Conservation (phyloP, 2,888 invertebrate species). For the Stratiomys singularior region DNA sequence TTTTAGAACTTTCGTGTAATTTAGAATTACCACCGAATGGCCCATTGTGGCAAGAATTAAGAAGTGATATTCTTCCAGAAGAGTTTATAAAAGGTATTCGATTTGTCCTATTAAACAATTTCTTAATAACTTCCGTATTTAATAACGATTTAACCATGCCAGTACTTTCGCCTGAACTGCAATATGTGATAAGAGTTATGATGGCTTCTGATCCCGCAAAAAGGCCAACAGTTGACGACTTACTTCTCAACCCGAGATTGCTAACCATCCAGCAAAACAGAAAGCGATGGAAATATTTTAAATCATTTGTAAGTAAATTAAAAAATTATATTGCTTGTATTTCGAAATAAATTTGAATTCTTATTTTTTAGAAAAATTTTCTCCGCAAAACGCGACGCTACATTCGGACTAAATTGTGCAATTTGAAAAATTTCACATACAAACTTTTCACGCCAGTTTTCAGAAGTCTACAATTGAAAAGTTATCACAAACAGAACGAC, state of each 20-base stretch:
- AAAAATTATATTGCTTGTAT: not conserved
- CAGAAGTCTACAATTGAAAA: constrained; percentile 7
- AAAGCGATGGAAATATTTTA: constrained; percentile 58
- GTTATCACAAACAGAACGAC: not conserved
- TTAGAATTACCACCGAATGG: constrained; percentile 76
- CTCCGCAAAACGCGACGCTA: constrained; percentile 60
- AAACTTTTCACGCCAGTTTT: constrained; percentile 7
- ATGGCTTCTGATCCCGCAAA: constrained; percentile 67
- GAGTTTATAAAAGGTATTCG: constrained; percentile 63
- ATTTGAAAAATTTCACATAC: constrained; percentile 57
- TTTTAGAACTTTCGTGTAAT: constrained; percentile 77
- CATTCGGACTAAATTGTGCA: constrained; percentile 62
- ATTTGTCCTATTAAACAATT: not conserved
- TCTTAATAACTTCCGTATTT: not conserved
- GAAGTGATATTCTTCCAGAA: constrained; percentile 69
- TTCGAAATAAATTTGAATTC: not conserved
- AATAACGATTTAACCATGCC: constrained; percentile 43
- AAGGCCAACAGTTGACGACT: constrained; percentile 68
- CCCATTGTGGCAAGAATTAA: constrained; percentile 74
- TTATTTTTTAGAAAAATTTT: constrained; percentile 58
- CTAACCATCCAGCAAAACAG: constrained; percentile 57
- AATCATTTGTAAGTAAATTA: constrained; percentile 57
- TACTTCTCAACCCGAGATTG: constrained; percentile 65
- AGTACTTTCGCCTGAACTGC: constrained; percentile 68
- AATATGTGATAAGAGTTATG: constrained; percentile 69